A percentile compares a stretch with the other conserved stretches of the same genome.
phyloP scores from a whole-genome alignment of 2,797 vertebrate species.

The Myotis pilosus region DNA sequence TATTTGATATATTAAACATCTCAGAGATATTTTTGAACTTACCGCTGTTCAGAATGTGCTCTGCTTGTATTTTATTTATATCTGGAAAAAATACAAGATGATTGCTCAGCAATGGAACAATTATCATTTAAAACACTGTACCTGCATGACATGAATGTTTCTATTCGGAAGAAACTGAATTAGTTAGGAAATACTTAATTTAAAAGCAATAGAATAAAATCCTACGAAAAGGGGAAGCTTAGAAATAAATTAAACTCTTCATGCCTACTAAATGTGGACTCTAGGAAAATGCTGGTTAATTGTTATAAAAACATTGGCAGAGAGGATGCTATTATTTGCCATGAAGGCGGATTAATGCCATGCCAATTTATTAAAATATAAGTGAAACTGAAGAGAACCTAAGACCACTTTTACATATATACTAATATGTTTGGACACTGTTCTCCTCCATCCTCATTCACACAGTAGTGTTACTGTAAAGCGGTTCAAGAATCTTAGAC shows the following conservation, averaged over 20 bases:
- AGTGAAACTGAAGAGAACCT: background rate
- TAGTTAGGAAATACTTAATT: background rate
- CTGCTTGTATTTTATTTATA: constrained; percentile 77
- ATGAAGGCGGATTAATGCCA: background rate
- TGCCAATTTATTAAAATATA: background rate
- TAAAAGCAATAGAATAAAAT: background rate
- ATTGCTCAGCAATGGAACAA: background rate
- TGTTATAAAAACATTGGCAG: background rate
- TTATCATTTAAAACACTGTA: background rate
- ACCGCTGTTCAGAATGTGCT: constrained; percentile 83
- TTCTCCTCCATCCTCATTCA: background rate
- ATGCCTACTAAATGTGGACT: background rate
- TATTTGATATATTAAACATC: background rate
- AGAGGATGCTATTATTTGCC: background rate
- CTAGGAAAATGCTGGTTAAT: background rate
- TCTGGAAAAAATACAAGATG: constrained; percentile 75
- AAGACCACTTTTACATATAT: background rate
- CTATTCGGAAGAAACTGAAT: background rate
- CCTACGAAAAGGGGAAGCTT: background rate
- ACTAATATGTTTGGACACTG: background rate
- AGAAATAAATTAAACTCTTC: background rate
- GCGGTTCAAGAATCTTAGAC: background rate
- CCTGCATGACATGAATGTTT: background rate
- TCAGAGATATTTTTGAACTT: constrained; percentile 70
- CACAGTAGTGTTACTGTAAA: background rate